Percentiles rank a stretch among this genome's conserved stretches.
These are phyloP conservation scores for Calephelis perditalis DNA, from an alignment of 2,888 invertebrate species.

Conservation along the genomic window DNA sequence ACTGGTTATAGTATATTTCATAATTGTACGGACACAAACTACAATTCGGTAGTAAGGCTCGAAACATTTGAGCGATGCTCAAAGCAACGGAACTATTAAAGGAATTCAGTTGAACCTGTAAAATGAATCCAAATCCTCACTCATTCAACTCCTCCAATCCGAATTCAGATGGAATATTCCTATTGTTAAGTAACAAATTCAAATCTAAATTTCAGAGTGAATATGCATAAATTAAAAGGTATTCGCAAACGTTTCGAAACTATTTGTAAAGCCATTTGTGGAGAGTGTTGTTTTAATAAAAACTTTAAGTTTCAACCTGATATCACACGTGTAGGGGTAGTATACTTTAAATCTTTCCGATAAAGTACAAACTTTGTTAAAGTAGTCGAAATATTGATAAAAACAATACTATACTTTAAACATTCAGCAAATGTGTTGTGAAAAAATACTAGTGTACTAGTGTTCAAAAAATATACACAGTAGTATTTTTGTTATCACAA, in stretches of 20 bases:
- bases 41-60: constrained; percentile 30
- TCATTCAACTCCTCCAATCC: constrained; percentile 65
- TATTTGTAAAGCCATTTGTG: constrained; percentile 58
- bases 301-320: background rate
- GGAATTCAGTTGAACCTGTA: constrained; percentile 63
- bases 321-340: no score
- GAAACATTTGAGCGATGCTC: constrained; percentile 50
- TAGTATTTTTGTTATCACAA: no score
- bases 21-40: constrained; percentile 18
- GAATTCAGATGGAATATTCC: constrained; percentile 74
- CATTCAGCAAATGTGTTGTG: no score
- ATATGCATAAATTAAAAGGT: constrained; percentile 77
- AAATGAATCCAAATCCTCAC: constrained; percentile 64
- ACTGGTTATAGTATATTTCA: constrained; percentile 7
- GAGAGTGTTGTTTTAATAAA: constrained; percentile 27
- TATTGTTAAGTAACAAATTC: constrained; percentile 59
- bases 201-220: constrained; percentile 66
- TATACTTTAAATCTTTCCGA: no score
- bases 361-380: no score
- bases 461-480: no score
- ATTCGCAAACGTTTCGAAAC: constrained; percentile 65
- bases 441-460: no score
- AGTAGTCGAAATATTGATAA: no score
- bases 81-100: constrained; percentile 53
- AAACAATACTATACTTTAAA: no score